Conservation (phyloP, 2,888 invertebrate species). For the Tholera decimalis region DNA sequence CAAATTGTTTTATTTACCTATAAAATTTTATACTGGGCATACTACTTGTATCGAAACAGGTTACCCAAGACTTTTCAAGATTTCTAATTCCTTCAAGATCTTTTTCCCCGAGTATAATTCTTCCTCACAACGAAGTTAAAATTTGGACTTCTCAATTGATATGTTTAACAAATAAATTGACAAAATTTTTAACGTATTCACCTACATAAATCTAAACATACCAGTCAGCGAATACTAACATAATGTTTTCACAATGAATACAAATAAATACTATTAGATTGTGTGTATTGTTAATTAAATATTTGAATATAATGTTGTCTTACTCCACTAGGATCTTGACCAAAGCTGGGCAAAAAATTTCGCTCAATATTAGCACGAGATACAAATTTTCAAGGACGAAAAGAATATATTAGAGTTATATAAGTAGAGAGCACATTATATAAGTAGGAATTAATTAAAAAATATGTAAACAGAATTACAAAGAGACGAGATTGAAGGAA, state of each 20-base stretch:
- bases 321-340: conserved; percentile 19
- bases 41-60: neutral
- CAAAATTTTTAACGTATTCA: conserved; percentile 35
- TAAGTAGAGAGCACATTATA: too few relatives aligned
- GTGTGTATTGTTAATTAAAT: conserved; percentile 11
- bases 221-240: conserved; percentile 18
- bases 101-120: neutral
- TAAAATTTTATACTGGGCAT: neutral
- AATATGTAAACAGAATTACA: conserved; percentile 31
- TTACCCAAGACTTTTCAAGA: neutral
- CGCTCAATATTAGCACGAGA: conserved; percentile 42
- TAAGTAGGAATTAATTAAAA: conserved; percentile 36
- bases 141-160: conserved; percentile 48
- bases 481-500: conserved; percentile 45
- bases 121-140: conserved; percentile 22
- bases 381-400: conserved; percentile 34
- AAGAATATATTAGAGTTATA: conserved; percentile 21
- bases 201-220: conserved; percentile 12
- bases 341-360: conserved; percentile 23
- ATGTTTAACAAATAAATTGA: conserved; percentile 65
- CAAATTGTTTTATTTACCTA: neutral
- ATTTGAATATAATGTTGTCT: conserved; percentile 27
- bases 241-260: conserved; percentile 6
- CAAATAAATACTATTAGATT: neutral
- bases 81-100: neutral